Evolutionary conservation across 2,888 invertebrate genomes (phyloP).

Genomic region (Melinopterus prodromus): DNA sequence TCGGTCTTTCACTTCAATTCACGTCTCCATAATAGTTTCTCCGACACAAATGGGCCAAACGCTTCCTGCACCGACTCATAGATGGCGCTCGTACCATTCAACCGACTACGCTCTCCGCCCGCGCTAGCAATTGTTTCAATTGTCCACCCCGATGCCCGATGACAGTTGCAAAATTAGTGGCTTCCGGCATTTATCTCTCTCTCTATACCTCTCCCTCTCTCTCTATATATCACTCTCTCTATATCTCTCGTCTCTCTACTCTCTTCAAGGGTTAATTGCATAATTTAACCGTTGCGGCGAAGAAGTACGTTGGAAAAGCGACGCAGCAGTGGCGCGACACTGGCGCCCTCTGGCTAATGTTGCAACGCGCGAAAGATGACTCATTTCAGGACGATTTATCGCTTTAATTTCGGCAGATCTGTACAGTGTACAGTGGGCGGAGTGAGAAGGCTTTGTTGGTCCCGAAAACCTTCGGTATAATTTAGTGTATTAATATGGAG

Average conservation of each 20-base stretch:
- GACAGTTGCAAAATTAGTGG: background rate
- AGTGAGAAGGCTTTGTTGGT: conserved; percentile 30
- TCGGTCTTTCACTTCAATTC: too few relatives aligned
- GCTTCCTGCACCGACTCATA: background rate
- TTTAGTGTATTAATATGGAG: conserved; percentile 40
- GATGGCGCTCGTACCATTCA: background rate
- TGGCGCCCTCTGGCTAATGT: background rate
- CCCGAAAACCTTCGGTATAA: conserved; percentile 30
- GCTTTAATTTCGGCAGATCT: conserved; percentile 40
- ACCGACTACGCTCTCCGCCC: background rate
- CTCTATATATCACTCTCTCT: background rate
- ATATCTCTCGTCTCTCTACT: background rate
- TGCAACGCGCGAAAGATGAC: conserved; percentile 27
- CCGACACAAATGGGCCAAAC: background rate
- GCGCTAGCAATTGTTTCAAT: background rate
- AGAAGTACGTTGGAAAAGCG: background rate
- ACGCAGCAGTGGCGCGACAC: background rate
- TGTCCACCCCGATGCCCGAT: background rate
- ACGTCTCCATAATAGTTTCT: background rate
- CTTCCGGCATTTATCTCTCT: background rate
- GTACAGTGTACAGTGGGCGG: conserved; percentile 34
- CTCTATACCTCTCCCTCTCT: background rate
- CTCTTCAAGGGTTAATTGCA: conserved; percentile 46
- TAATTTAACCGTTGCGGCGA: conserved; percentile 47
- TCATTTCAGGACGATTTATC: conserved; percentile 40